Evolutionary conservation across 2,797 vertebrate genomes (phyloP).

Genomic region (Arctocebus calabarensis): DNA sequence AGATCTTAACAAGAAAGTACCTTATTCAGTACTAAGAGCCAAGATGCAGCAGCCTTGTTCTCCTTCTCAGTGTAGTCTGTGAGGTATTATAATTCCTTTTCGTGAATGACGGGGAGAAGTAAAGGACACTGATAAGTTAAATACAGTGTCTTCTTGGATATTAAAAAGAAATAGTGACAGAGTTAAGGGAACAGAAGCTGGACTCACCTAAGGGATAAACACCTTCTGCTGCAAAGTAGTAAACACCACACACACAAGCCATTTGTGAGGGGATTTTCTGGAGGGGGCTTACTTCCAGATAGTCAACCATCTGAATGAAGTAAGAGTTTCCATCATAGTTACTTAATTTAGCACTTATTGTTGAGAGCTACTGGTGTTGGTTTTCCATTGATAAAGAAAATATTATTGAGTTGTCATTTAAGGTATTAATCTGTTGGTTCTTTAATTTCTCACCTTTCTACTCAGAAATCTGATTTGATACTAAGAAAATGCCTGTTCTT

Average conservation of each 20-base stretch:
- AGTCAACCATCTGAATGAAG: slow-evolving; percentile 77
- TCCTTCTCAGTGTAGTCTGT: neutral
- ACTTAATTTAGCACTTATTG: slow-evolving; percentile 72
- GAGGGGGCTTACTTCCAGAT: slow-evolving; percentile 74
- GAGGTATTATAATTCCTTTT: neutral
- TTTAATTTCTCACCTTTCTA: slow-evolving; percentile 78
- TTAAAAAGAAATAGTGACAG: neutral
- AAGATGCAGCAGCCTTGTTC: neutral
- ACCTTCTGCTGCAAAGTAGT: neutral
- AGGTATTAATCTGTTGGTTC: slow-evolving; percentile 69
- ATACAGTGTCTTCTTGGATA: neutral
- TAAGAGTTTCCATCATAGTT: slow-evolving; percentile 81
- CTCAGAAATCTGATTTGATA: slow-evolving; percentile 65
- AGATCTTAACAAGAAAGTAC: neutral
- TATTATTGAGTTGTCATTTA: slow-evolving; percentile 75
- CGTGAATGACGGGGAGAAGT: neutral
- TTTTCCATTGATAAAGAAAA: slow-evolving; percentile 77
- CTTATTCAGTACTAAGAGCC: neutral
- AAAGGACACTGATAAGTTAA: neutral
- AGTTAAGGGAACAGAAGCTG: neutral
- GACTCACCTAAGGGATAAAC: neutral
- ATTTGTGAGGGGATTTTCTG: slow-evolving; percentile 71
- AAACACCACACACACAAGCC: neutral
- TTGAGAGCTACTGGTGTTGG: slow-evolving; percentile 46
- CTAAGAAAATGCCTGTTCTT: slow-evolving; percentile 76